Evolutionary conservation across 1,140 invertebrate species (phyloP).

Genomic region (Ceratina calcarata): DNA sequence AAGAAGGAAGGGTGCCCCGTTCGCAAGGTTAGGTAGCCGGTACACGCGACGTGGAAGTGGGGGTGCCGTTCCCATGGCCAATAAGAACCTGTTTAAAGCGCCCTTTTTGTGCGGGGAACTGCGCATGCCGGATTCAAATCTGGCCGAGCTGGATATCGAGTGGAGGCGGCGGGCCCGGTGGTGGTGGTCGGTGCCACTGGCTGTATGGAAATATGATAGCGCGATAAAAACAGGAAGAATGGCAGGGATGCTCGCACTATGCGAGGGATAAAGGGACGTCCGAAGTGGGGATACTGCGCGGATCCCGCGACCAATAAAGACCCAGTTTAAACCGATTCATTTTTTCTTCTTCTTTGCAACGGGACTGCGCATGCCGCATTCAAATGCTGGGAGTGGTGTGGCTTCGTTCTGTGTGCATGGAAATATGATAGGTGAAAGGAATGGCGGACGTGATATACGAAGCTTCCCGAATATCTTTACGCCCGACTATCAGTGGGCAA

Average conservation of each 20-base stretch:
- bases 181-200: slow-evolving; percentile 45
- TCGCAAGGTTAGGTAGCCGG: slow-evolving; percentile 71
- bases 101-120: slow-evolving; percentile 72
- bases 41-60: slow-evolving; percentile 69
- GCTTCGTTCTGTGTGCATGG: slow-evolving; percentile 57
- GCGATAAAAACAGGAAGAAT: slow-evolving; percentile 74
- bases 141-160: slow-evolving; percentile 64
- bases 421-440: slow-evolving; percentile 68
- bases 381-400: slow-evolving; percentile 72
- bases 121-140: slow-evolving; percentile 78
- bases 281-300: slow-evolving; percentile 53
- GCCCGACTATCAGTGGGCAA: no score
- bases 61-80: slow-evolving; percentile 75
- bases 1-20: slow-evolving; percentile 67
- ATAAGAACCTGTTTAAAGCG: slow-evolving; percentile 80
- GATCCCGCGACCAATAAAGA: slow-evolving; percentile 76
- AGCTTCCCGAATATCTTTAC: neutral
- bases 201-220: slow-evolving; percentile 79
- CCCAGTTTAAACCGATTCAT: slow-evolving; percentile 74
- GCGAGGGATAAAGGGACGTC: slow-evolving; percentile 47
- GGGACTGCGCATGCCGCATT: slow-evolving; percentile 77
- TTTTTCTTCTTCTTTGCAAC: slow-evolving; percentile 58
- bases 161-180: slow-evolving; percentile 41
- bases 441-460: slow-evolving; percentile 48
- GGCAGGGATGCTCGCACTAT: slow-evolving; percentile 55